These are phyloP conservation scores for Drosophila asahinai DNA, from an alignment of 1,140 invertebrate genomes.

Conservation along the genomic window DNA sequence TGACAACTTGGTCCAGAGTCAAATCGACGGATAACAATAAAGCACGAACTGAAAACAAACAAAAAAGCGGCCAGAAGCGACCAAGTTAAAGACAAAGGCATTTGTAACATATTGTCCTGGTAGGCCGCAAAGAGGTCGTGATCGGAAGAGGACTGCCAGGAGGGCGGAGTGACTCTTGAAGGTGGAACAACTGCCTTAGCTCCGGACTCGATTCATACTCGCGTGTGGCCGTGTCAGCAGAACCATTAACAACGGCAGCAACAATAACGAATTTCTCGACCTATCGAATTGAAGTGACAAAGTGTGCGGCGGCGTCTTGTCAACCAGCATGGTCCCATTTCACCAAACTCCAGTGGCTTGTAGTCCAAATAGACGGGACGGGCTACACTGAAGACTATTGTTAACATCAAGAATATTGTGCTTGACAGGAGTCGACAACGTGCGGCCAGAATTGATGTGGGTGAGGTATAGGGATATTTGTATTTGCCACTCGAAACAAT, in stretches of 20 bases:
- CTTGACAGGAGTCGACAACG: constrained; percentile 54
- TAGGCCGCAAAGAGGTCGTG: constrained; percentile 52
- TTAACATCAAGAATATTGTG: constrained; percentile 72
- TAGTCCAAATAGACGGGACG: constrained; percentile 2
- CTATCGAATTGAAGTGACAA: constrained; percentile 76
- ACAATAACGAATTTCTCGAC: constrained; percentile 66
- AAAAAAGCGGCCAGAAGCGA: constrained; percentile 30
- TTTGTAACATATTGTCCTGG: constrained; percentile 61
- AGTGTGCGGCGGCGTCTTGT: constrained; percentile 37
- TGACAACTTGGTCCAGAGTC: constrained; percentile 25
- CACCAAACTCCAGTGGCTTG: background rate
- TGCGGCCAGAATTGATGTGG: constrained; percentile 56
- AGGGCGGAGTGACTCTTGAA: constrained; percentile 12
- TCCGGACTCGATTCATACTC: constrained; percentile 37
- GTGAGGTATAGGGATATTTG: constrained; percentile 52
- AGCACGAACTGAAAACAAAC: constrained; percentile 12
- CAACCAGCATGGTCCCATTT: background rate
- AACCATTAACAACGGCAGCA: constrained; percentile 64
- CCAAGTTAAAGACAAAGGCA: constrained; percentile 70
- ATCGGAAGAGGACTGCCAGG: constrained; percentile 1
- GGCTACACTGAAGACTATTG: constrained; percentile 66
- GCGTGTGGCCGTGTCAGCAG: constrained; percentile 57
- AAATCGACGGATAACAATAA: constrained; percentile 46
- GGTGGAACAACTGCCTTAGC: constrained; percentile 47
- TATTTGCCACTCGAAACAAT: constrained; percentile 79